phyloP scores from a whole-genome alignment of 1,140 invertebrate species.

The Hyposmocoma kahamanoa region DNA sequence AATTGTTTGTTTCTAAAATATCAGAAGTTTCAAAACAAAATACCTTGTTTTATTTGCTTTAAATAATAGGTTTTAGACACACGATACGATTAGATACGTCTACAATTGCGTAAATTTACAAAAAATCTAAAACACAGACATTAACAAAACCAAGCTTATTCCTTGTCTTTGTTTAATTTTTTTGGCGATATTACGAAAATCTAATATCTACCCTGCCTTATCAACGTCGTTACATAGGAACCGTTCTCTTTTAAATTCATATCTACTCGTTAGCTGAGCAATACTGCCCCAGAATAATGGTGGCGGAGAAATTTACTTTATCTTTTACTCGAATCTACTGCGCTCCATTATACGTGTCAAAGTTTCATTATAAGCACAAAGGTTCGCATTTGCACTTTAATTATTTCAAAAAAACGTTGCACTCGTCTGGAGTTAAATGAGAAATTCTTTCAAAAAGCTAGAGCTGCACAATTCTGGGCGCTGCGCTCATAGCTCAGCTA shows the following conservation, averaged over 20 bases:
- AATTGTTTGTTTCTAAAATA: no score
- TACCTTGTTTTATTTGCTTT: no score
- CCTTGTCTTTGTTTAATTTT: no score
- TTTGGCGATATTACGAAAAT: background rate
- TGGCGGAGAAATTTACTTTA: background rate
- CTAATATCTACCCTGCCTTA: background rate
- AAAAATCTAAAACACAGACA: no score
- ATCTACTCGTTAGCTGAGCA: background rate
- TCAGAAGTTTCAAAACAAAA: no score
- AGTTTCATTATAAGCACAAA: conserved; percentile 30
- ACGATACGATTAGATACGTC: no score
- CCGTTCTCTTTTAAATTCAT: background rate
- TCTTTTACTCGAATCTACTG: background rate
- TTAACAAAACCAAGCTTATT: no score
- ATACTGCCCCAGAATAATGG: background rate
- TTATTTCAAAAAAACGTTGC: conserved; percentile 31
- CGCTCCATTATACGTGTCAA: conserved; percentile 19
- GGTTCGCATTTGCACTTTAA: conserved; percentile 22
- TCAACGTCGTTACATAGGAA: no score
- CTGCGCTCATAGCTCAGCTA: no score
- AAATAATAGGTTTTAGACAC: no score
- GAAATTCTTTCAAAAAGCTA: conserved; percentile 26
- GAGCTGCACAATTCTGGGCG: background rate
- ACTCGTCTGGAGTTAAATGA: conserved; percentile 39
- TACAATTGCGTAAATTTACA: no score